A percentile compares a stretch with the other conserved stretches of the same genome.
Conservation (phyloP, 2,797 vertebrate species). For the Parauchenoglanis punctatus region DNA sequence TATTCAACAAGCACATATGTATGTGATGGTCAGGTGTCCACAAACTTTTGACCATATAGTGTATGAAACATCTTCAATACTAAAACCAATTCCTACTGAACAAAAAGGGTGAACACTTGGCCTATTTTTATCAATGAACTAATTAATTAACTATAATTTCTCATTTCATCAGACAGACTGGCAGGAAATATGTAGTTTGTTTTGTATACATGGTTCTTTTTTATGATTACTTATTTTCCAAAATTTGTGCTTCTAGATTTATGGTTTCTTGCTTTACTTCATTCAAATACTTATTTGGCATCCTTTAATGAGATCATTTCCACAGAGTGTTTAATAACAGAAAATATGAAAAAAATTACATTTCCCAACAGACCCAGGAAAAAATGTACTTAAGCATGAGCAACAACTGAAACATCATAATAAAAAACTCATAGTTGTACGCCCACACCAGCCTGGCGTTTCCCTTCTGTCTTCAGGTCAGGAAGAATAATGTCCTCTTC, state of each 20-base stretch:
- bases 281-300: background rate
- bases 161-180: background rate
- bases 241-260: background rate
- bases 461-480: conserved; percentile 23
- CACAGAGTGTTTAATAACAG: conserved; percentile 11
- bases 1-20: background rate
- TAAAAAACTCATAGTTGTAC: background rate
- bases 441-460: background rate
- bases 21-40: background rate
- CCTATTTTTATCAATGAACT: background rate
- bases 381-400: background rate
- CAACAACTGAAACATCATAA: background rate
- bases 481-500: background rate
- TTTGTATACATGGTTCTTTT: background rate
- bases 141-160: background rate
- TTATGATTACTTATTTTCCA: background rate
- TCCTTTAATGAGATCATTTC: background rate
- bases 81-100: background rate
- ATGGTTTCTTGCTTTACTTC: background rate
- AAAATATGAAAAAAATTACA: conserved; percentile 13
- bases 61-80: background rate
- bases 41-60: background rate
- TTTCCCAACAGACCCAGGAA: background rate
- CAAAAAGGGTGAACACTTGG: background rate
- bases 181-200: background rate